phyloP scores from a whole-genome alignment of 2,797 vertebrate species.

The Girardinus metallicus region DNA sequence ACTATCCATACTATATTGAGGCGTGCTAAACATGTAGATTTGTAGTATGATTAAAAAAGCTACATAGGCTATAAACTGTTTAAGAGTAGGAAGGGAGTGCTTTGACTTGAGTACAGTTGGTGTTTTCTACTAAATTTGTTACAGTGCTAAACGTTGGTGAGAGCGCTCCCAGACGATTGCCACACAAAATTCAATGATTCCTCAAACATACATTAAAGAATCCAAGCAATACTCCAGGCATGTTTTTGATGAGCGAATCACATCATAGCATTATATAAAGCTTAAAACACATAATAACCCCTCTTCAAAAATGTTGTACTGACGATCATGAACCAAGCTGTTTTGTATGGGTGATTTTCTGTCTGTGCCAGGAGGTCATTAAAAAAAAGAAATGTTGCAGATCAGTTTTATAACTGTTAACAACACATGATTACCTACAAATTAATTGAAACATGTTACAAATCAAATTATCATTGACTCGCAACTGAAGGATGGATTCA shows the following conservation, averaged over 20 bases:
- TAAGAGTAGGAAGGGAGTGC: background rate
- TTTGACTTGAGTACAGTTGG: background rate
- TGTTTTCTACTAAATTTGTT: background rate
- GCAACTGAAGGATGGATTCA: background rate
- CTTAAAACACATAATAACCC: background rate
- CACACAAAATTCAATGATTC: too few relatives aligned
- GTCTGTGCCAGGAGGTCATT: background rate
- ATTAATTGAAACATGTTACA: background rate
- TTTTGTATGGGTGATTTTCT: background rate
- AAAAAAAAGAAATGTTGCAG: too few relatives aligned
- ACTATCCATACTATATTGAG: background rate
- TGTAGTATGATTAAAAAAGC: background rate
- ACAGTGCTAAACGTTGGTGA: background rate
- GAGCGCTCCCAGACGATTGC: too few relatives aligned
- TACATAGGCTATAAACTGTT: background rate
- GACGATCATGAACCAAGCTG: background rate
- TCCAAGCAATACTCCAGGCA: too few relatives aligned
- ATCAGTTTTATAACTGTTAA: background rate
- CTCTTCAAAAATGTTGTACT: background rate
- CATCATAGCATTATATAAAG: background rate
- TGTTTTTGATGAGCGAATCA: too few relatives aligned
- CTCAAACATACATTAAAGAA: too few relatives aligned
- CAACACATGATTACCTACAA: background rate
- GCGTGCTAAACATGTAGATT: background rate
- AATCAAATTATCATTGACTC: background rate